Conservation (phyloP, 2,797 vertebrate species). For the Coregonus ussuriensis region DNA sequence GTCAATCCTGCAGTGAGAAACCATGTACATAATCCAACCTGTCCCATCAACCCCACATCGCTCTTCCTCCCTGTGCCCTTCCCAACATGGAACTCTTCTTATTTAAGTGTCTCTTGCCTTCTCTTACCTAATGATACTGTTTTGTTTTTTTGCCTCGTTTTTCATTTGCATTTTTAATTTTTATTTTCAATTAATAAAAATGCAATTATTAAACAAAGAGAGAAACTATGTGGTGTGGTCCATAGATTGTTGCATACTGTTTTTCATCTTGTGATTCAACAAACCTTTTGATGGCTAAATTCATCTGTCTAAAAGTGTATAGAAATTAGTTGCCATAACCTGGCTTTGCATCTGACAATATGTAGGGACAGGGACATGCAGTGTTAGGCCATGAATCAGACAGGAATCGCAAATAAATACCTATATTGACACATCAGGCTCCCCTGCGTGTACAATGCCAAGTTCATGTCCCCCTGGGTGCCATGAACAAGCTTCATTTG, state of each 20-base stretch:
- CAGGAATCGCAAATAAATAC: slow-evolving; percentile 14
- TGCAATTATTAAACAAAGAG: slow-evolving; percentile 76
- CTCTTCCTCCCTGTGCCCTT: slow-evolving; percentile 58
- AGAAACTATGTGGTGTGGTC: slow-evolving; percentile 12
- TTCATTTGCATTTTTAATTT: slow-evolving; percentile 42
- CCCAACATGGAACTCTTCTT: slow-evolving; percentile 73
- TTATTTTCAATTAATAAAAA: slow-evolving; percentile 82
- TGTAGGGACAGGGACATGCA: not conserved
- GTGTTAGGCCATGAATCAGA: slow-evolving; percentile 8
- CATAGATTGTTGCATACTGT: slow-evolving; percentile 5
- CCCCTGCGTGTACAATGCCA: not conserved
- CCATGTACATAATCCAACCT: slow-evolving; percentile 65
- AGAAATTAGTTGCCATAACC: not conserved
- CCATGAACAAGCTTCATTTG: slow-evolving; percentile 18
- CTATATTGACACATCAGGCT: slow-evolving; percentile 9
- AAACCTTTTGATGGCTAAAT: not conserved
- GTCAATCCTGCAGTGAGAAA: slow-evolving; percentile 68
- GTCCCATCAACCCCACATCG: slow-evolving; percentile 41
- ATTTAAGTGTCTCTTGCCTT: slow-evolving; percentile 79
- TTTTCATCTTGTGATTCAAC: not conserved
- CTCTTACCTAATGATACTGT: slow-evolving; percentile 73
- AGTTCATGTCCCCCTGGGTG: not conserved
- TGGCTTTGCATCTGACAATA: too few relatives aligned
- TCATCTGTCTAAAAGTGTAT: not conserved
- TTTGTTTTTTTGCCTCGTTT: slow-evolving; percentile 56